Conservation (phyloP, 2,888 invertebrate genomes). For the Calliscelio sp. region DNA sequence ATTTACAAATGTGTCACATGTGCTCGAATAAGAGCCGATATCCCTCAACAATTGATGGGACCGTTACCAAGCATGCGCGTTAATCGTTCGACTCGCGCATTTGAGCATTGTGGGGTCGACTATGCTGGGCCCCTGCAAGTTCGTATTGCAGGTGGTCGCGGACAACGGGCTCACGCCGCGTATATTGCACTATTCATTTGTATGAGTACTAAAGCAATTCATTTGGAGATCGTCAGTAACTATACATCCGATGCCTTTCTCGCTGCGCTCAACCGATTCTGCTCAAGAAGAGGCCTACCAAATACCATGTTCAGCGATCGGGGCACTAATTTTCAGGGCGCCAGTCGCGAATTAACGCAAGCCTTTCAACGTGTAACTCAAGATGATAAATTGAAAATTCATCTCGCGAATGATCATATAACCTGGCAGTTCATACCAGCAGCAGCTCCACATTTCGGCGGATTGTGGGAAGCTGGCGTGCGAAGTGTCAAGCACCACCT, state of each 20-base stretch:
- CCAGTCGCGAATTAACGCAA: not conserved
- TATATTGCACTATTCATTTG: slow-evolving; percentile 62
- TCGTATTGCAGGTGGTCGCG: slow-evolving; percentile 50
- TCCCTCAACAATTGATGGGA: not conserved
- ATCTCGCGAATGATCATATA: not conserved
- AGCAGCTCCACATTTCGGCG: slow-evolving; percentile 1
- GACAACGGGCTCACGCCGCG: not conserved
- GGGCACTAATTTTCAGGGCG: slow-evolving; percentile 9
- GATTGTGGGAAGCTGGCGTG: not conserved
- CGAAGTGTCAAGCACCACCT: slow-evolving; percentile 7
- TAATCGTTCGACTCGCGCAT: slow-evolving; percentile 19
- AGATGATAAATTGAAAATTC: not conserved
- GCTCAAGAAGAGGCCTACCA: not conserved
- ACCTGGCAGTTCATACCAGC: not conserved
- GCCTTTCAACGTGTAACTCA: not conserved
- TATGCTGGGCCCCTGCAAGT: slow-evolving; percentile 73
- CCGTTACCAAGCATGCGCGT: slow-evolving; percentile 8
- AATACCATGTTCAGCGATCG: not conserved
- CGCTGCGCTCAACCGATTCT: slow-evolving; percentile 62
- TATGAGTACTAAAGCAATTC: slow-evolving; percentile 72
- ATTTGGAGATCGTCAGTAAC: slow-evolving; percentile 76
- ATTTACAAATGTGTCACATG: not conserved
- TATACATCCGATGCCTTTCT: slow-evolving; percentile 75
- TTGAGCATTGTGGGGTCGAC: slow-evolving; percentile 68
- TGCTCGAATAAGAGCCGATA: not conserved